Base-by-base conservation (phyloP, 2,888 invertebrate species). In the Nemapogon koenigi region DNA sequence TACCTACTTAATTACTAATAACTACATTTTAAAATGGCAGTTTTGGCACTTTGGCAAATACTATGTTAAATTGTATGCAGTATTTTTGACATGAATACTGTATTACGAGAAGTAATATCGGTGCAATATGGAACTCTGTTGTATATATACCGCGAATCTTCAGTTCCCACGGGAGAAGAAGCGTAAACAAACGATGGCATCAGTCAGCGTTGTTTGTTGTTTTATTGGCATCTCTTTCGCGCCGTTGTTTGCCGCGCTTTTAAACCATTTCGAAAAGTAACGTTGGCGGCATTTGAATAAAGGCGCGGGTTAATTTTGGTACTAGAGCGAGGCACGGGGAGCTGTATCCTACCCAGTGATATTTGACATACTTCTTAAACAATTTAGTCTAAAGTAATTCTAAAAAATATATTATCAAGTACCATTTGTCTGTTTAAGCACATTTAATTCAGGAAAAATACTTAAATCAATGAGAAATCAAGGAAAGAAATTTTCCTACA, bases 191-290 rank as follows among this genome's bases (percentile, higher is more conserved):
- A 71, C 70, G 67, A 60, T 59, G 53, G 62, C 64, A 62, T 66
- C 67, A 69, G 56, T 4, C 39, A 19, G 19, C 33, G 33, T 33
- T 33, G 59, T 57, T 62, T 60, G 59, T 62, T 75, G 75, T 78
- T 76, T 78, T 76, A 75, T 75, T 72, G 72, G 71, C 69, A 52
- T 78, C 76, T 68, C 76, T 76, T 70, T 78, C 76, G 52, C 63
- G 55, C 76, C 73, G 54, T 59, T 60, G 58, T 67, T 75, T 75
- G 61, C 72, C 76, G 76, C 76, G 76, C 72, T 72, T 78, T 71
- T 70, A 58, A n/a, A 59, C 49, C 54, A 60, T 72, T 69, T 70
- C 61, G 58, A 66, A 38, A 70, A 58, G 57, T 57, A 64, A 73
- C 70, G 75, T 73, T 73, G 73, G 72, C 75, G 71, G 73, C 62